phyloP scores from a whole-genome alignment of 2,797 vertebrate species.

The Tokudaia muenninki region DNA sequence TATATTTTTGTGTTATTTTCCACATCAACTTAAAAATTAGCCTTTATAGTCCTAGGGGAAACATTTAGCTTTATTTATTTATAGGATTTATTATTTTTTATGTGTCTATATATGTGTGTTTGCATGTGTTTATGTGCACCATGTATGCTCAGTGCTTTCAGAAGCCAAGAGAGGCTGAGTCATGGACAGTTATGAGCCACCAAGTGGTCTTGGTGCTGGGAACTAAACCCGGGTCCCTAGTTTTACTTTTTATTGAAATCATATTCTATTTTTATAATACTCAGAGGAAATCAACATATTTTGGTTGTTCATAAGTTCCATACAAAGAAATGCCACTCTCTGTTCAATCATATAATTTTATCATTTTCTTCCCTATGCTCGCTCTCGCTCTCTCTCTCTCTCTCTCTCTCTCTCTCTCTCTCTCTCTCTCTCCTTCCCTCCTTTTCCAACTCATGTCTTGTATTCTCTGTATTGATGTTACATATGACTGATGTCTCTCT shows the following conservation, averaged over 20 bases:
- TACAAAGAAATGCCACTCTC: neutral
- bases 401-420: too few species aligned
- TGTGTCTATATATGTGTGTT: neutral
- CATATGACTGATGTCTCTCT: neutral
- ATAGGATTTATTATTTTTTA: neutral
- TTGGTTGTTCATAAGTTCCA: neutral
- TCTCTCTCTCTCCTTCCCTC: neutral
- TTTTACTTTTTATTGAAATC: slow-evolving; percentile 39
- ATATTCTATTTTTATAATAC: neutral
- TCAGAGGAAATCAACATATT: neutral
- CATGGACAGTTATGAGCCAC: neutral
- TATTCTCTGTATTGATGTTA: neutral
- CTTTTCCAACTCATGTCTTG: neutral
- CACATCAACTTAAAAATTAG: neutral
- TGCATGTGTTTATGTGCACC: neutral
- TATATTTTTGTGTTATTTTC: slow-evolving; percentile 29
- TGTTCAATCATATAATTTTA: too few species aligned
- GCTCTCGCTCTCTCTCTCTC: neutral
- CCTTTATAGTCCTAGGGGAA: neutral
- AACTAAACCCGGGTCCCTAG: neutral
- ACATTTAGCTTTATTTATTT: slow-evolving; percentile 10
- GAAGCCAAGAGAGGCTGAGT: neutral
- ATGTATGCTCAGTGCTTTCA: neutral
- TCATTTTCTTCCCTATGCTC: neutral
- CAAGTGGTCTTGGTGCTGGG: neutral